Percentiles rank a stretch among this genome's conserved stretches.
phyloP scores from a whole-genome alignment of 2,888 invertebrate genomes.

The Xylota sylvarum region DNA sequence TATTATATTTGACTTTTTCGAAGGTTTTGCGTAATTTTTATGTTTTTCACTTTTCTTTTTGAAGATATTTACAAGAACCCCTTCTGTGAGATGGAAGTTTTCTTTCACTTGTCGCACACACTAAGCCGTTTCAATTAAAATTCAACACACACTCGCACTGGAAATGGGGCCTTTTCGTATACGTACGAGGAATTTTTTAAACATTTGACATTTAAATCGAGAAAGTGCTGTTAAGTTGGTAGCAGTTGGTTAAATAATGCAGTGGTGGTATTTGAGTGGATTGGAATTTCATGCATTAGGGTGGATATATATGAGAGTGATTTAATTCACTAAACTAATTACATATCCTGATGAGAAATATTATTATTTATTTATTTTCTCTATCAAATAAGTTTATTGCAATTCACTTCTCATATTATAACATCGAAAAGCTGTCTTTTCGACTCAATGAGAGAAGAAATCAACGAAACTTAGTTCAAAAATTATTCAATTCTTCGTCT shows the following conservation, averaged over 20 bases:
- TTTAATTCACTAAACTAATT: too few relatives aligned
- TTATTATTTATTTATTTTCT: too few relatives aligned
- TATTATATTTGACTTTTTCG: slow-evolving; percentile 28
- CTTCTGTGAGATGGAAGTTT: slow-evolving; percentile 57
- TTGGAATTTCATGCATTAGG: slow-evolving; percentile 45
- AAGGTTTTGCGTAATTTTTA: slow-evolving; percentile 21
- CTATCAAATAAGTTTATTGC: too few relatives aligned
- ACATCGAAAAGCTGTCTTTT: too few relatives aligned
- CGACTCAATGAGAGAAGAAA: too few relatives aligned
- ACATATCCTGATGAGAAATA: too few relatives aligned
- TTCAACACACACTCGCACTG: slow-evolving; percentile 58
- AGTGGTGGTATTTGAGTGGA: slow-evolving; percentile 51
- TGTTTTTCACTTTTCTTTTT: slow-evolving; percentile 28
- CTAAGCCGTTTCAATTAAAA: slow-evolving; percentile 58
- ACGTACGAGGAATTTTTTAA: slow-evolving; percentile 60
- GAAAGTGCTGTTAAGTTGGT: slow-evolving; percentile 60
- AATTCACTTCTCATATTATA: too few relatives aligned
- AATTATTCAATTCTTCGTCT: too few relatives aligned
- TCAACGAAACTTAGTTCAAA: too few relatives aligned
- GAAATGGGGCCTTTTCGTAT: slow-evolving; percentile 61
- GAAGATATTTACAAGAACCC: slow-evolving; percentile 62
- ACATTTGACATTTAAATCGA: slow-evolving; percentile 53
- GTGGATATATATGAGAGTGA: neutral
- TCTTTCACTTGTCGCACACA: slow-evolving; percentile 68
- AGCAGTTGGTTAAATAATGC: neutral